phyloP scores from a whole-genome alignment of 2,797 vertebrate species.

The Anguilla pacifica region DNA sequence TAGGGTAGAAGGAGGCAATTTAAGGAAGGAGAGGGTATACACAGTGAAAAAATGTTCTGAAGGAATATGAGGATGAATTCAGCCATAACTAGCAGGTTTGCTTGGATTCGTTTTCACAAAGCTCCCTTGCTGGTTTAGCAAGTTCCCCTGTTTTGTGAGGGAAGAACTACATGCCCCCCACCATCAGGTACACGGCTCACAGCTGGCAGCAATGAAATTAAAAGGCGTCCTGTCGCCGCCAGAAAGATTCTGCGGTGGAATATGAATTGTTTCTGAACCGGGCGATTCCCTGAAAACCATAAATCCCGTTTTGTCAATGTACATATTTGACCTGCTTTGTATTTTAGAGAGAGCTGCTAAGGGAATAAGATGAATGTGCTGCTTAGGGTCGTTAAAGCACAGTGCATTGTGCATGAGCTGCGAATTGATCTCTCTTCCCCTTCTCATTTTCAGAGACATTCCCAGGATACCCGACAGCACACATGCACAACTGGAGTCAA shows the following conservation, averaged over 20 bases:
- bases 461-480: conserved; percentile 85
- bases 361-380: conserved; percentile 13
- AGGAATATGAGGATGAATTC: neutral
- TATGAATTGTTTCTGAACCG: conserved; percentile 8
- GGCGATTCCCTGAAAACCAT: neutral
- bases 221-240: neutral
- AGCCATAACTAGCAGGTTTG: neutral
- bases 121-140: neutral
- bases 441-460: conserved; percentile 77
- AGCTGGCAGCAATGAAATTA: neutral
- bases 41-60: neutral
- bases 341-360: neutral
- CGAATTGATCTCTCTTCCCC: conserved; percentile 11
- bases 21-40: neutral
- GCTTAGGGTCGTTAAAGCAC: neutral
- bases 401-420: neutral
- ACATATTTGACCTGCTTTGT: conserved; percentile 25
- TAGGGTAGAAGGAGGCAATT: neutral
- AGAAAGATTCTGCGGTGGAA: conserved; percentile 1
- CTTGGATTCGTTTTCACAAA: neutral
- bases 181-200: neutral
- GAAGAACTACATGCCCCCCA: neutral
- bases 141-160: neutral
- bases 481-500: conserved; percentile 87
- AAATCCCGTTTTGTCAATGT: conserved; percentile 24